A percentile compares a stretch with the other conserved stretches of the same genome.
Evolutionary conservation across 1,140 invertebrate species (phyloP).

Genomic region (Drosophila nebulosa): DNA sequence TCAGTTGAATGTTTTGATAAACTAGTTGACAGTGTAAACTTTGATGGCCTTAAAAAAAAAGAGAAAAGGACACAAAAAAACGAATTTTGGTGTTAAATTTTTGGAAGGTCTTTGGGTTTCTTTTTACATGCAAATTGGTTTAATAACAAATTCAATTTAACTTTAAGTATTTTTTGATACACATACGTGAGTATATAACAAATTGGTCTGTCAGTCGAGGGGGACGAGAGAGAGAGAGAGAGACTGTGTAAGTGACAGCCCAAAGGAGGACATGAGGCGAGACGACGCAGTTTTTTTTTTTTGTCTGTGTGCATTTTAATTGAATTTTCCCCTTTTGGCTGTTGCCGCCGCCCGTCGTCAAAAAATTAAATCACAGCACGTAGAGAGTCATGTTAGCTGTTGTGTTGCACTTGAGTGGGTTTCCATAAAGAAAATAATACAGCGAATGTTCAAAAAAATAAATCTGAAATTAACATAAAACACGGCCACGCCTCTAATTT

Average conservation of each 20-base stretch:
- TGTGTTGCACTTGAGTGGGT: slow-evolving; percentile 70
- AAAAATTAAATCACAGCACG: slow-evolving; percentile 73
- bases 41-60: neutral
- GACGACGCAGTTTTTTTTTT: slow-evolving; percentile 41
- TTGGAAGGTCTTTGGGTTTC: neutral
- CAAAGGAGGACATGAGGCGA: slow-evolving; percentile 29
- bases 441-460: neutral
- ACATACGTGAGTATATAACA: slow-evolving; percentile 52
- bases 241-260: neutral
- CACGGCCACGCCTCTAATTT: slow-evolving; percentile 10
- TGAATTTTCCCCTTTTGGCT: slow-evolving; percentile 51
- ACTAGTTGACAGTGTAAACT: neutral
- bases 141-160: slow-evolving; percentile 76
- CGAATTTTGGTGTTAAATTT: neutral
- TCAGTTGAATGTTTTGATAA: neutral
- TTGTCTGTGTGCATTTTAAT: slow-evolving; percentile 67
- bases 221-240: neutral
- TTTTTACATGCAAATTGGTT: slow-evolving; percentile 72
- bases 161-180: slow-evolving; percentile 61
- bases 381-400: slow-evolving; percentile 29
- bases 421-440: slow-evolving; percentile 47
- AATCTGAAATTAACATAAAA: slow-evolving; percentile 70
- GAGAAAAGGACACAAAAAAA: neutral
- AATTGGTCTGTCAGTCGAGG: slow-evolving; percentile 25
- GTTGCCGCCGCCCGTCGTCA: slow-evolving; percentile 28